These are phyloP conservation scores for Gouania willdenowi DNA, from an alignment of 2,797 vertebrate species.

Conservation along the genomic window DNA sequence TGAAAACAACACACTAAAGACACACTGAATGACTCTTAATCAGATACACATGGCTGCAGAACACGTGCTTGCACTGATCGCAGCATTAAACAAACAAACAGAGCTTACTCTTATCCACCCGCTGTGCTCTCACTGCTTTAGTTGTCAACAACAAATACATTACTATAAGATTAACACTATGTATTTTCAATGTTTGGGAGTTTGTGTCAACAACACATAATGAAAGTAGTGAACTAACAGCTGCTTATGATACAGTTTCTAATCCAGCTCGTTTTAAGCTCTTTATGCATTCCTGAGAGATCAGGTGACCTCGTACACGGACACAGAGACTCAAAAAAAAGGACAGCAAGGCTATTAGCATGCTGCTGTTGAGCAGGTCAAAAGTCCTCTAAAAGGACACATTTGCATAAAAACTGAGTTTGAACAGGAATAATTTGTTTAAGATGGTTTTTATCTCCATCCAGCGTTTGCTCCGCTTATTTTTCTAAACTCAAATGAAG, in stretches of 20 bases:
- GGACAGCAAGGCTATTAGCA: constrained; percentile 29
- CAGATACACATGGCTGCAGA: constrained; percentile 15
- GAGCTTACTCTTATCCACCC: neutral
- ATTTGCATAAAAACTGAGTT: constrained; percentile 9
- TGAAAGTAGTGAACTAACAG: constrained; percentile 18
- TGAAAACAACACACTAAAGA: constrained; percentile 7
- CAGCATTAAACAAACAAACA: constrained; percentile 1
- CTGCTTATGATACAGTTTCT: constrained; percentile 45
- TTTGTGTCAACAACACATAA: constrained; percentile 25
- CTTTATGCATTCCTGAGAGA: constrained; percentile 51
- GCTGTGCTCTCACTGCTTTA: neutral
- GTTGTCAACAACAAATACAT: neutral
- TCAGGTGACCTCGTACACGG: constrained; percentile 29
- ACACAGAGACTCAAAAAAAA: constrained; percentile 26
- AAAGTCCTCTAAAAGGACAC: constrained; percentile 21
- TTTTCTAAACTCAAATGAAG: constrained; percentile 24
- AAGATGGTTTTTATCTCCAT: constrained; percentile 17
- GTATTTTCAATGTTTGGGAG: neutral
- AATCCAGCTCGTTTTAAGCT: constrained; percentile 57
- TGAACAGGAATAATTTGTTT: constrained; percentile 11
- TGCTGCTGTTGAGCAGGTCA: constrained; percentile 27
- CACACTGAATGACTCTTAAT: constrained; percentile 25
- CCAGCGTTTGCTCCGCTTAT: constrained; percentile 16
- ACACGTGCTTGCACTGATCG: constrained; percentile 5
- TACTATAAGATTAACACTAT: constrained; percentile 3